A percentile compares a stretch with the other conserved stretches of the same genome.
These are phyloP conservation scores for Coenonympha arcania DNA, from an alignment of 2,888 invertebrate species.

Conservation along the genomic window DNA sequence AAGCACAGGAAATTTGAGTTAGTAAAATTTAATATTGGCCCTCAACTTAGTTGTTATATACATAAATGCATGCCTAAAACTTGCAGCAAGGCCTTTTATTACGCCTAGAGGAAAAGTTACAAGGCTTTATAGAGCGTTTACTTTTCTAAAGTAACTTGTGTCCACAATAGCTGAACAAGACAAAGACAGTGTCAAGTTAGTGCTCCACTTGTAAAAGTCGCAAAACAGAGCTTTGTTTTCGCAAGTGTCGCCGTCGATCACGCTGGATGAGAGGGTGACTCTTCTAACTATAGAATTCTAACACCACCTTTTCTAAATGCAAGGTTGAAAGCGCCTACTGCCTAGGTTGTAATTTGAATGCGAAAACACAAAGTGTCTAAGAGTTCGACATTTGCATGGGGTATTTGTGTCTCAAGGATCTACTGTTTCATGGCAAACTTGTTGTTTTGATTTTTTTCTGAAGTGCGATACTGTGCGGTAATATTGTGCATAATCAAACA, in stretches of 20 bases:
- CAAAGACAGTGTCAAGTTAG: conserved; percentile 14
- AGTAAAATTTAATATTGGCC: too few relatives aligned
- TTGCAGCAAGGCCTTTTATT: too few relatives aligned
- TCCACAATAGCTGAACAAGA: conserved; percentile 9
- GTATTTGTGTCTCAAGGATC: neutral
- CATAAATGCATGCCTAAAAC: too few relatives aligned
- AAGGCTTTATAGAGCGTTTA: conserved; percentile 1
- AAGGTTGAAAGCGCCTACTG: neutral
- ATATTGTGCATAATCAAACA: too few relatives aligned
- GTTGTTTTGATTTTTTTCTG: neutral
- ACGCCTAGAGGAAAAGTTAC: neutral
- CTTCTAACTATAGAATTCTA: conserved; percentile 8
- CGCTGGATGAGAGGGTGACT: conserved; percentile 10
- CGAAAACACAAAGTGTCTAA: neutral
- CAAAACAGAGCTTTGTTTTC: conserved; percentile 18
- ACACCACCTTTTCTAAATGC: neutral
- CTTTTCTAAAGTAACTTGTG: conserved; percentile 5
- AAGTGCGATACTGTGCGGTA: too few relatives aligned
- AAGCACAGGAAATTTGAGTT: too few relatives aligned
- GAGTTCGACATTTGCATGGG: neutral
- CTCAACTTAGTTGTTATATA: too few relatives aligned
- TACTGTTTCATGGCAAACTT: neutral
- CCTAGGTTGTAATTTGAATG: neutral
- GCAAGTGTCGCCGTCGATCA: conserved; percentile 17
- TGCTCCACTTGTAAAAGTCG: conserved; percentile 7